Evolutionary conservation across 2,113 vertebrate genomes (phyloP), one percentile per base, ranked within the genome.

Genomic region (Tychaedon coryphoeus): DNA sequence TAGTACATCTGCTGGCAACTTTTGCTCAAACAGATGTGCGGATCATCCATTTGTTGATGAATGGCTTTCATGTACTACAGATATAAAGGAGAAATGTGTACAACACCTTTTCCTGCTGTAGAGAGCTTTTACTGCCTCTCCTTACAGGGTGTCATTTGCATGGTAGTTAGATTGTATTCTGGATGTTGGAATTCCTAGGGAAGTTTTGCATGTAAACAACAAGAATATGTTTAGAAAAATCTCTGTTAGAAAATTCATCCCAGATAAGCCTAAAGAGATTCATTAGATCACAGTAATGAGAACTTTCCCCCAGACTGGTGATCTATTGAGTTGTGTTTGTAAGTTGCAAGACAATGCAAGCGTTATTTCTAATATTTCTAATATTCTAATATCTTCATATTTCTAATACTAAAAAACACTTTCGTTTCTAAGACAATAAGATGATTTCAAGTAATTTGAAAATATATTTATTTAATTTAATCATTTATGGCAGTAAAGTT

Each of bases 221-320:
- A 51, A 43, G 1, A 57, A 47, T 14, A 28, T 29, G 9, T 47
- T 61, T 61, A 54, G 40, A 72, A 66, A 38, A 40, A 56, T 2
- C 34, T 14, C 5, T 31, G 7, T 26, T 19, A n/a, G 51, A 70
- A 77, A 24, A 42, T 26, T 54, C 74, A 9, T 66, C 19, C 7
- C 13, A 34, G 33, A 31, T 38, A 83, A 28, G 12, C 29, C 14
- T 61, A 43, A 80, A 74, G 33, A 70, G 7, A 82, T 47, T 65
- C 2, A 65, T 26, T 22, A 71, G 15, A 58, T 23, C 19, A 25
- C 6, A 70, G 8, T 17, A 90, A 74, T 54, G 33, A 69, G 48
- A 58, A 64, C 7, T 58, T 69, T 34, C 4, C 4, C 20, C 26
- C 4, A 57, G 19, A 53, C 0, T 23, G 6, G 6, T 36, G 5